Percentiles rank a stretch among this genome's conserved stretches.
phyloP scores from a whole-genome alignment of 1,140 invertebrate genomes.

The Pseudomyrmex sp. region DNA sequence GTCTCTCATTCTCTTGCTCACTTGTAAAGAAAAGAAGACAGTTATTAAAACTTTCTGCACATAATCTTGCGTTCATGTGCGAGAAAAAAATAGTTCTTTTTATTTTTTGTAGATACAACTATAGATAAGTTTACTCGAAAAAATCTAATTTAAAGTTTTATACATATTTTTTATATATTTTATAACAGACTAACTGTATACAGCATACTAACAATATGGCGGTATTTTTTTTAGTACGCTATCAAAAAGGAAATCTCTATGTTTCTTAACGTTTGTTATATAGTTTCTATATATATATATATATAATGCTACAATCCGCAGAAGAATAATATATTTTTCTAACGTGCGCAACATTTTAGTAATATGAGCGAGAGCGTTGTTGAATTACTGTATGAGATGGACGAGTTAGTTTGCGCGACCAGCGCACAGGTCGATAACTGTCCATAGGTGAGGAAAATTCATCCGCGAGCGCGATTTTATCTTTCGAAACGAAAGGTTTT shows the following conservation, averaged over 20 bases:
- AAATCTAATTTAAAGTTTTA: conserved; percentile 3
- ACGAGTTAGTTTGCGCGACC: conserved; percentile 39
- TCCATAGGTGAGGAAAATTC: conserved; percentile 59
- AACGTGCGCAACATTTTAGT: not conserved
- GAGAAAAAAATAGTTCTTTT: conserved; percentile 17
- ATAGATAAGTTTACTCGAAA: conserved; percentile 5
- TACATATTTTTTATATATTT: not conserved
- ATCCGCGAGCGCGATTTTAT: conserved; percentile 45
- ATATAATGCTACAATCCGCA: not conserved
- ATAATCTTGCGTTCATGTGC: not conserved
- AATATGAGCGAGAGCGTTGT: conserved; percentile 13
- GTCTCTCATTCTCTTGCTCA: too few species aligned
- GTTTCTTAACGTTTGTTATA: too few species aligned
- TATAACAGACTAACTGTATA: not conserved
- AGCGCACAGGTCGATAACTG: conserved; percentile 46
- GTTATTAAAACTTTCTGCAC: conserved; percentile 11
- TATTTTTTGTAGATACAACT: conserved; percentile 11
- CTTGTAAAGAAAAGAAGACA: not conserved
- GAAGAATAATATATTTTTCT: not conserved
- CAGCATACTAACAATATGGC: conserved; percentile 28
- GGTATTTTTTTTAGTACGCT: not conserved
- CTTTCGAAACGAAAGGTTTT: conserved; percentile 41
- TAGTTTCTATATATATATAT: too few species aligned
- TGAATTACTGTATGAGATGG: conserved; percentile 38
- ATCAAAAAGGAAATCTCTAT: not conserved